Percentiles rank a stretch among this genome's conserved stretches.
Evolutionary conservation across 2,888 invertebrate species (phyloP).

Genomic region (Pristionchus fissidentatus): DNA sequence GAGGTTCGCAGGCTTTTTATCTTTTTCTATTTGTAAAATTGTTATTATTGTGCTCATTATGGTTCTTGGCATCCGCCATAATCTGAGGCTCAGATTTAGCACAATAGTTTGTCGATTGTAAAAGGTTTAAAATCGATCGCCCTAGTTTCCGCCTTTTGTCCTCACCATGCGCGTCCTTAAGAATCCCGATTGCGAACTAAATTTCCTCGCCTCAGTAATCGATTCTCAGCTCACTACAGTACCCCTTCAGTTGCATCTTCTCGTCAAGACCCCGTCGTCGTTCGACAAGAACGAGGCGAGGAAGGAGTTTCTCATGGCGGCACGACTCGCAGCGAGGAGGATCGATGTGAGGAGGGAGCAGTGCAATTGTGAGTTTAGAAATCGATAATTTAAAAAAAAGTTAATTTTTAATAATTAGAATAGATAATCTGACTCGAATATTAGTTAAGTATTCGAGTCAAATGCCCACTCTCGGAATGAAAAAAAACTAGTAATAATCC

Average conservation of each 20-base stretch:
- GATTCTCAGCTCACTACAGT: background rate
- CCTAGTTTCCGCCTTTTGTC: too few species aligned
- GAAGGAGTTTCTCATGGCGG: slow-evolving; percentile 40
- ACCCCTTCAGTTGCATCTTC: slow-evolving; percentile 7
- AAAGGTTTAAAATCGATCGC: background rate
- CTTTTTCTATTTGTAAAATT: too few species aligned
- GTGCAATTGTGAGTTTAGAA: background rate
- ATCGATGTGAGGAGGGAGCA: slow-evolving; percentile 11
- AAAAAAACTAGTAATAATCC: too few species aligned
- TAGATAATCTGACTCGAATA: background rate
- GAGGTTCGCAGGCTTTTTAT: background rate
- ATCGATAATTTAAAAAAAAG: background rate
- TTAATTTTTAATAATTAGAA: background rate
- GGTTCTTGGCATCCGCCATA: too few species aligned
- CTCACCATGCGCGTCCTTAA: too few species aligned
- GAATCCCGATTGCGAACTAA: too few species aligned
- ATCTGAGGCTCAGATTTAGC: background rate
- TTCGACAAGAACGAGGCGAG: slow-evolving; percentile 33
- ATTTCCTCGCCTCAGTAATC: too few species aligned
- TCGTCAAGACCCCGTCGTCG: background rate
- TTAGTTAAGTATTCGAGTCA: background rate
- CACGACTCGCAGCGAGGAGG: slow-evolving; percentile 8
- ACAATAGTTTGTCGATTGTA: too few species aligned
- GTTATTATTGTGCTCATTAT: too few species aligned
- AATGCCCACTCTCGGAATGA: too few species aligned